Evolutionary conservation across 2,797 vertebrate species (phyloP).

Genomic region (Myioborus melanocephalus): DNA sequence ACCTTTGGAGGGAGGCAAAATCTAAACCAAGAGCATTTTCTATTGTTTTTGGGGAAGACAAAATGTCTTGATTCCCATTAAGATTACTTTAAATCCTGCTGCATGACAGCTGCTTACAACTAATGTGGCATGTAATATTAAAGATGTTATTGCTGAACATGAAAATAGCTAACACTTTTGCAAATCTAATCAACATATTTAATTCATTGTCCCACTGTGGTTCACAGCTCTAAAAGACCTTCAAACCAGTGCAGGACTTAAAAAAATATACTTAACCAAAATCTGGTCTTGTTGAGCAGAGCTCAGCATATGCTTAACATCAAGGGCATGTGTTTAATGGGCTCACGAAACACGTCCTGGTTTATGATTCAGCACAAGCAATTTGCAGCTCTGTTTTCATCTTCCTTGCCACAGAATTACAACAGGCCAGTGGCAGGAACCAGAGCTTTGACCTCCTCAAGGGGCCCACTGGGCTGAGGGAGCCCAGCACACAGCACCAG

Average conservation of each 20-base stretch:
- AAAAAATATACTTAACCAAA: background rate
- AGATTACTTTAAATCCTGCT: background rate
- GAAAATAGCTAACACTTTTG: background rate
- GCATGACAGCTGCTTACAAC: background rate
- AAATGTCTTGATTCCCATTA: background rate
- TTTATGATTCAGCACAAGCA: background rate
- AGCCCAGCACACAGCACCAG: background rate
- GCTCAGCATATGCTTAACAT: constrained; percentile 10
- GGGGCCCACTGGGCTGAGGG: fast-evolving
- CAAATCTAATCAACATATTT: background rate
- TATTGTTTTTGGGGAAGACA: background rate
- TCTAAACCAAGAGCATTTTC: background rate
- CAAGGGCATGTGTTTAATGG: background rate
- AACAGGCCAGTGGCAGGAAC: background rate
- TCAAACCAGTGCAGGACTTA: background rate
- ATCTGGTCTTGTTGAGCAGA: background rate
- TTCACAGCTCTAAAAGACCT: background rate
- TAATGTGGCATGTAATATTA: background rate
- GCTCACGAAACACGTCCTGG: background rate
- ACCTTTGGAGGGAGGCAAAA: background rate
- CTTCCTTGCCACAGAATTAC: background rate
- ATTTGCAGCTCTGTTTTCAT: background rate
- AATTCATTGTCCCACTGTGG: constrained; percentile 13
- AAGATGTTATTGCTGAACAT: background rate
- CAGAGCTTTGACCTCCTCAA: background rate